Conservation (phyloP, 2,888 invertebrate genomes). For the Sabellastarte sp. region DNA sequence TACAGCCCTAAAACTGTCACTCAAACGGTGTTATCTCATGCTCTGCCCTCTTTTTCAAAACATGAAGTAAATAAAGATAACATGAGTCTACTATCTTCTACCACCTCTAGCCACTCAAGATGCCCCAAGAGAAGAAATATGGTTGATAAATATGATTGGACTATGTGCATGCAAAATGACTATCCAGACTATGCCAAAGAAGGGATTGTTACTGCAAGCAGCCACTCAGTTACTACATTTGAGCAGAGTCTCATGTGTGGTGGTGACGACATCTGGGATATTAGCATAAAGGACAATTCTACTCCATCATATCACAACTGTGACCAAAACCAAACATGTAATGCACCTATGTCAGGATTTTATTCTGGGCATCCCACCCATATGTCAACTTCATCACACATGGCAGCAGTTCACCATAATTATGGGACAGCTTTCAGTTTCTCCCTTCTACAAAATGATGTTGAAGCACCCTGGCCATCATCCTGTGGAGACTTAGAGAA, state of each 20-base stretch:
- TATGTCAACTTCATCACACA: neutral
- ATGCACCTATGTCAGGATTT: neutral
- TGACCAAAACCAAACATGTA: neutral
- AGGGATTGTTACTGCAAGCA: no score
- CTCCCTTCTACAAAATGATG: neutral
- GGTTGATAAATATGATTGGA: neutral
- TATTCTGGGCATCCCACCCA: neutral
- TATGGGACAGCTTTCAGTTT: neutral
- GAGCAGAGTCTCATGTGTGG: no score
- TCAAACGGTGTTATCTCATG: neutral
- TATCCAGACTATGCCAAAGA: no score
- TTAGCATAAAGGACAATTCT: no score
- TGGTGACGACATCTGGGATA: no score
- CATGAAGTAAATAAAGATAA: neutral
- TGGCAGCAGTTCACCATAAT: neutral
- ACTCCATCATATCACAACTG: no score
- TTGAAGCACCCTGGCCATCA: neutral
- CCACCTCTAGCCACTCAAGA: neutral
- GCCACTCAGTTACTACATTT: no score
- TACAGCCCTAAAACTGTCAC: neutral
- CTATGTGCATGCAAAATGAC: neutral
- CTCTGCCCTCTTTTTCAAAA: neutral
- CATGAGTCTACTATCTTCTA: neutral
- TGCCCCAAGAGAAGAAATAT: no score
- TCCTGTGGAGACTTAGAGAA: neutral